phyloP scores from a whole-genome alignment of 2,888 invertebrate species.

The Eilema griseolum region DNA sequence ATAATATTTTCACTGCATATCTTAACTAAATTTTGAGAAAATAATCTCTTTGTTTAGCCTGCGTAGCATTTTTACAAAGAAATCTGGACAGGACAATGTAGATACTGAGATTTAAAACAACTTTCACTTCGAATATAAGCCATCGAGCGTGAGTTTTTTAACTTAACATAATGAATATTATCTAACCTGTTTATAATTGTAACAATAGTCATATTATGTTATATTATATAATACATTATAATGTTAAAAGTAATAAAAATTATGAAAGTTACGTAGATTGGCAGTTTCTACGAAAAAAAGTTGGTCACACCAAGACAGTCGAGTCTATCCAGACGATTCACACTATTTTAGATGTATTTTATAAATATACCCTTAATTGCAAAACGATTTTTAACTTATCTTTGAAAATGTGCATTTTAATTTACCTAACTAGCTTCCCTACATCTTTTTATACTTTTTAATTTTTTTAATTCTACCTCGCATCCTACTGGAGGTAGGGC shows the following conservation, averaged over 20 bases:
- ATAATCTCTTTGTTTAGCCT: conserved; percentile 33
- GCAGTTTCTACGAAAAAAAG: too few species aligned
- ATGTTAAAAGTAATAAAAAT: neutral
- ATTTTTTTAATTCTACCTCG: neutral
- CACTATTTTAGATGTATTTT: neutral
- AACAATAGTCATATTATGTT: conserved; percentile 2
- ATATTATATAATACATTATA: conserved; percentile 3
- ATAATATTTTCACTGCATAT: neutral
- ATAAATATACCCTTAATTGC: neutral
- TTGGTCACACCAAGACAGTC: neutral
- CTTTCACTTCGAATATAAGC: conserved; percentile 45
- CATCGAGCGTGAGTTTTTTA: conserved; percentile 18
- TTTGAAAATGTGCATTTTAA: neutral
- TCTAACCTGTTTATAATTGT: conserved; percentile 5
- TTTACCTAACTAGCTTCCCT: neutral
- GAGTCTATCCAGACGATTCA: neutral
- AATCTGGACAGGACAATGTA: conserved; percentile 44
- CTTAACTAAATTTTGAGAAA: conserved; percentile 18
- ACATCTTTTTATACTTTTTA: neutral
- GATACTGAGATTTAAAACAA: conserved; percentile 31
- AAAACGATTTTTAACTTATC: neutral
- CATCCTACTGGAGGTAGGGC: neutral
- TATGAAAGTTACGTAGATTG: neutral
- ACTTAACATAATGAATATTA: conserved; percentile 5
- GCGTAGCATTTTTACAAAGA: conserved; percentile 20